phyloP scores from a whole-genome alignment of 2,113 vertebrate species.

The Cyanoramphus novaezelandiae region DNA sequence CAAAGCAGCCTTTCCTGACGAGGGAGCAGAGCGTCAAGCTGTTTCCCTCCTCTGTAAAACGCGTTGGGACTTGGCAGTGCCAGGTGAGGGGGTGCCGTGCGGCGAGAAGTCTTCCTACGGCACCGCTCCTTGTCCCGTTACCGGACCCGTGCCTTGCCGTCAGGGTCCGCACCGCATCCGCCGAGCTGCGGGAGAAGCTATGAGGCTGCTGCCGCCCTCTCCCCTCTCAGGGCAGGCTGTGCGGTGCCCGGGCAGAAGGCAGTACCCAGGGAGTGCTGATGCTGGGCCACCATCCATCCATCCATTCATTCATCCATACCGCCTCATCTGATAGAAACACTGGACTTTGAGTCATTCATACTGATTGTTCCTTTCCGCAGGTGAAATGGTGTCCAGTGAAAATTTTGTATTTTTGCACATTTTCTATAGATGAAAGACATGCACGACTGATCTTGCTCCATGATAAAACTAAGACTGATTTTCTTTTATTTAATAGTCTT shows the following conservation, averaged over 20 bases:
- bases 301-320: too few species aligned
- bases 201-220: background rate
- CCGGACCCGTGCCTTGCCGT: background rate
- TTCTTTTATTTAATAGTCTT: background rate
- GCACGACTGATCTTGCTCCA: background rate
- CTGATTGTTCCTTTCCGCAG: background rate
- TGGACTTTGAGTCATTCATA: background rate
- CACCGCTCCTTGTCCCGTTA: background rate
- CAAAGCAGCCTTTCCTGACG: background rate
- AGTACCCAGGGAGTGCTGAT: background rate
- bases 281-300: background rate
- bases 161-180: background rate
- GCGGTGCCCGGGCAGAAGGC: background rate
- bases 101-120: background rate
- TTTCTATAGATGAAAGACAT: background rate
- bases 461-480: background rate
- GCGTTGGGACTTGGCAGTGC: background rate
- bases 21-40: background rate
- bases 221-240: background rate
- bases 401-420: background rate
- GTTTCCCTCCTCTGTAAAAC: background rate
- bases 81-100: background rate
- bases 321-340: accelerated
- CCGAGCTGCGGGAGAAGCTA: background rate
- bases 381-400: background rate